Conservation (phyloP, 2,113 vertebrate genomes). For the Herpetotheres cachinnans region DNA sequence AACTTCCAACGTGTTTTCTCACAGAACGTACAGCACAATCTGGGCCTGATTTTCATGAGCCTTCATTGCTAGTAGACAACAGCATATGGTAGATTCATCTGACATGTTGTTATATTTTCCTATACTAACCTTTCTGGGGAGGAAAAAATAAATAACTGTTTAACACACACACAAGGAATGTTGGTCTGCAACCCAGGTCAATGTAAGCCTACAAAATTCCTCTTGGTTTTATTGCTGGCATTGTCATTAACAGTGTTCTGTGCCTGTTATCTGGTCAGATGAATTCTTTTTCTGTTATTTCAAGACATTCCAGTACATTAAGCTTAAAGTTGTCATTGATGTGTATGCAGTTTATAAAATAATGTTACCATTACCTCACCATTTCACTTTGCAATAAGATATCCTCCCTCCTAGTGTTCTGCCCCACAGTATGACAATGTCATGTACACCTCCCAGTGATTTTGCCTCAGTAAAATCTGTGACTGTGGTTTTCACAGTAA, state of each 20-base stretch:
- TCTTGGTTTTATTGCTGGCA: constrained; percentile 23
- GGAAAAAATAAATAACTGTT: not conserved
- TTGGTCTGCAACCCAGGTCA: constrained; percentile 7
- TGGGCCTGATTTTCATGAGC: not conserved
- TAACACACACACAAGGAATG: constrained; percentile 10
- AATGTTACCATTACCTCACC: constrained; percentile 23
- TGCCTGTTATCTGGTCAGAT: constrained; percentile 19
- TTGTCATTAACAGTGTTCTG: not conserved
- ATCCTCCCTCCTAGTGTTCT: not conserved
- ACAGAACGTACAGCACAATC: not conserved
- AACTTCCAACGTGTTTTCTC: not conserved
- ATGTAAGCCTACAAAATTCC: constrained; percentile 14
- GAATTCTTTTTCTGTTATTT: constrained; percentile 28
- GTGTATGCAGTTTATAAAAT: constrained; percentile 1
- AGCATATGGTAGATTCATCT: not conserved
- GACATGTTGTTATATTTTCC: constrained; percentile 9
- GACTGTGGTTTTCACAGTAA: not conserved
- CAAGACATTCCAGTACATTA: not conserved
- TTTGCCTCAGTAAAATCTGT: not conserved
- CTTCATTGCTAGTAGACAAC: not conserved
- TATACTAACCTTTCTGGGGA: not conserved
- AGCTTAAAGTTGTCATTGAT: not conserved
- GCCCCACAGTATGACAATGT: not conserved
- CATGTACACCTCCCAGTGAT: not conserved
- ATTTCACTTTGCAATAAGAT: not conserved